phyloP scores from a whole-genome alignment of 2,888 invertebrate species.

The Scaptomyza polygonia region DNA sequence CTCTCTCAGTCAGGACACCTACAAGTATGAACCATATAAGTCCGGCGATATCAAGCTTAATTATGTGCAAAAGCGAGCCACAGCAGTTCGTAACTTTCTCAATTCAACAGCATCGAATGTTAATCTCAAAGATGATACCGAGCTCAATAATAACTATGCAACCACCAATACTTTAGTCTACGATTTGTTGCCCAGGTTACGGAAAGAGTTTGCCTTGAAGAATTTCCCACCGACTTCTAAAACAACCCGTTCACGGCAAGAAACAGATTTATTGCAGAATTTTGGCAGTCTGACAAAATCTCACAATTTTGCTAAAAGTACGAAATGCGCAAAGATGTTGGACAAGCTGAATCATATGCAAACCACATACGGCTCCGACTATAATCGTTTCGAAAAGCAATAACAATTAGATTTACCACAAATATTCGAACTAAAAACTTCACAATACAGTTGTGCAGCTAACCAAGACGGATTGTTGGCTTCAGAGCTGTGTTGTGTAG shows the following conservation, averaged over 20 bases:
- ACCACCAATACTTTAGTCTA: constrained; percentile 55
- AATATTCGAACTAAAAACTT: constrained; percentile 1
- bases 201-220: neutral
- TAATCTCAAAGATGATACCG: constrained; percentile 7
- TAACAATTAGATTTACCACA: neutral
- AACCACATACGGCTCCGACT: constrained; percentile 41
- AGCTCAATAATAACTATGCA: constrained; percentile 44
- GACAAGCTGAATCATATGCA: constrained; percentile 6
- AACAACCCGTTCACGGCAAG: neutral
- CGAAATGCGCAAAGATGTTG: neutral
- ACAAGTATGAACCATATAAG: constrained; percentile 12
- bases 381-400: neutral
- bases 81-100: constrained; percentile 34
- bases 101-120: constrained; percentile 28
- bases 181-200: constrained; percentile 41
- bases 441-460: constrained; percentile 35
- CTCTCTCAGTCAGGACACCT: constrained; percentile 45
- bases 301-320: constrained; percentile 6
- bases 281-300: constrained; percentile 56
- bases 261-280: constrained; percentile 42
- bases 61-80: constrained; percentile 32
- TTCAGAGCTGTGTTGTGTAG: constrained; percentile 26
- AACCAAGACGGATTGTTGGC: neutral
- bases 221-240: accelerated
- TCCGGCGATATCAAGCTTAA: neutral